Conservation (phyloP, 2,888 invertebrate genomes). For the Cosmia pyralina region DNA sequence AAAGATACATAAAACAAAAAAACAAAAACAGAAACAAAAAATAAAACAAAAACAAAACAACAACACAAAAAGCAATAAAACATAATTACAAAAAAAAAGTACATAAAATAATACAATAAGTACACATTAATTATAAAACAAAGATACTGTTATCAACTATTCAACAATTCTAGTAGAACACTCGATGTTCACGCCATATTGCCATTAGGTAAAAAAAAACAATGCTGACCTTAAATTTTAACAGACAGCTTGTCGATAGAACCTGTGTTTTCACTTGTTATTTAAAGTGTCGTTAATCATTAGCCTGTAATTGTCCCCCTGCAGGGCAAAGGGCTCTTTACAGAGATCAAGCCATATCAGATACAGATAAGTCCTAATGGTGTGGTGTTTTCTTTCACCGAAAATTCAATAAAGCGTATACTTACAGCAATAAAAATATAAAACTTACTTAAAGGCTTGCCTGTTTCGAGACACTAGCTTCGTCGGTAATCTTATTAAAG, state of each 20-base stretch:
- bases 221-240: conserved; percentile 38
- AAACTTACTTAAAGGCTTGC: not conserved
- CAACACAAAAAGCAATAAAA: no score
- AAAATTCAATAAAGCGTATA: not conserved
- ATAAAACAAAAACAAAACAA: no score
- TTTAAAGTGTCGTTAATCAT: conserved; percentile 29
- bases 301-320: not conserved
- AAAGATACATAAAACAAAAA: no score
- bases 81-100: no score
- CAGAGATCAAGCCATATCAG: not conserved
- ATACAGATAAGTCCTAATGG: not conserved
- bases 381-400: not conserved
- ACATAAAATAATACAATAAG: conserved; percentile 3
- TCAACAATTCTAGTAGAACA: conserved; percentile 34
- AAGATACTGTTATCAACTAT: conserved; percentile 24
- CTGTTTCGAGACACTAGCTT: not conserved
- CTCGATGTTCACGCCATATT: conserved; percentile 51
- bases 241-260: conserved; percentile 29
- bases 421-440: not conserved
- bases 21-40: no score
- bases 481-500: no score
- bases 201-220: conserved; percentile 47
- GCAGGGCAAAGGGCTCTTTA: not conserved
- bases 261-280: conserved; percentile 30
- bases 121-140: conserved; percentile 2